Percentiles rank a stretch among this genome's conserved stretches.
These are phyloP conservation scores for Anastatus disparis DNA, from an alignment of 1,140 invertebrate species.

Conservation along the genomic window DNA sequence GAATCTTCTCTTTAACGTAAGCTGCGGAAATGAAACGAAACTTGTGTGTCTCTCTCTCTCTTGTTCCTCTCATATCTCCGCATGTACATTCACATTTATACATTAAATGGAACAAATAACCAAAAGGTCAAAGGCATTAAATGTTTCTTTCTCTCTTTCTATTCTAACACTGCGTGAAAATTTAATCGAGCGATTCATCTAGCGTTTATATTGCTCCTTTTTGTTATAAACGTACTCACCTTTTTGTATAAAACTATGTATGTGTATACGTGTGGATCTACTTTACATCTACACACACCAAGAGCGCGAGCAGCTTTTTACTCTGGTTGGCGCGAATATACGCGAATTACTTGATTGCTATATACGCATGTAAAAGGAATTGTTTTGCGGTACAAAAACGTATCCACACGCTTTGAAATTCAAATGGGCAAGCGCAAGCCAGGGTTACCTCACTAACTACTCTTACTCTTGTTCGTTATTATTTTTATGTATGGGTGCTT, in stretches of 20 bases:
- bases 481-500: too few relatives aligned
- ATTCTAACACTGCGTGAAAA: background rate
- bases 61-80: background rate
- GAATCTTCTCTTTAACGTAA: background rate
- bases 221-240: too few relatives aligned
- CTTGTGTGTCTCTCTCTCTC: background rate
- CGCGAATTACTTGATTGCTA: background rate
- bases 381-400: background rate
- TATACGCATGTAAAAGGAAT: background rate
- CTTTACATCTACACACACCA: too few relatives aligned
- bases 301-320: background rate
- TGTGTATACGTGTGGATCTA: too few relatives aligned
- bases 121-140: too few relatives aligned
- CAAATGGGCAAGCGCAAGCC: too few relatives aligned
- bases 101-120: too few relatives aligned
- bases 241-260: too few relatives aligned
- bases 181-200: background rate
- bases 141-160: slow-evolving; percentile 15
- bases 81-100: background rate
- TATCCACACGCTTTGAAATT: background rate
- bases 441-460: too few relatives aligned
- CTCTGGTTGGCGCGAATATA: background rate
- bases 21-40: slow-evolving; percentile 20
- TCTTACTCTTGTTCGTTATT: too few relatives aligned
- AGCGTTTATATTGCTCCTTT: slow-evolving; percentile 7